Base-by-base conservation (phyloP, 2,797 vertebrate genomes). In the Aeoliscus strigatus region DNA sequence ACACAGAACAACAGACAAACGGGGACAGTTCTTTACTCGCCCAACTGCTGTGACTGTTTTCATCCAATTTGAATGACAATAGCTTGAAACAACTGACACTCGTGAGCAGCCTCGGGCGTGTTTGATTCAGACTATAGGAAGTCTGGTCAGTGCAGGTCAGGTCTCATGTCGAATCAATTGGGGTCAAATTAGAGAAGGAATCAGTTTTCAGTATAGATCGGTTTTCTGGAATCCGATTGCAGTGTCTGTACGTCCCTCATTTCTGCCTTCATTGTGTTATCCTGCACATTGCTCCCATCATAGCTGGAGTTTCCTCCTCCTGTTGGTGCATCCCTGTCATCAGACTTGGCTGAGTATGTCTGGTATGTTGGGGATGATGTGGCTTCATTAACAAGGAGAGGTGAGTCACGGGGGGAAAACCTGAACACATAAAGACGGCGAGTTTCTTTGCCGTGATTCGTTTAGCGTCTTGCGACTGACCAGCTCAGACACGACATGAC, bases 341-440 rank as follows among this genome's bases (percentile, higher is more conserved):
- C 56, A 60, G 70, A 70, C 62, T 63, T 1, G 17, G 44, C 51
- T 70, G 51, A 60, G 64, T 44, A 32, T 39, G 63, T 71, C 59
- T 68, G 70, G 75, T 66, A 52, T 77, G 74, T 76, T 60, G 57
- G 47, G 43, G 15, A 30, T 50, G 72, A 72, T 60, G 72, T 54
- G 52, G 52, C 60, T 70, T 65, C 38, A 33, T 67, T 63, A 70
- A 54, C 47, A 33, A 27, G 42, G 52, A 65, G 31, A 52, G 39
- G 47, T 80, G 75, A 82, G 60, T 77, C 73, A 72, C 28, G 1
- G 53, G 46, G 27, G 37, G 52, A 65, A 52, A 54, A 61, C 49
- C 51, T n/a, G n/a, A n/a, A n/a, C n/a, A n/a, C n/a, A n/a, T n/a
- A n/a, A n/a, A n/a, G n/a, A n/a, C n/a, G n/a, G n/a, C n/a, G n/a